These are phyloP conservation scores for Drosophila subquinaria DNA, from an alignment of 2,888 invertebrate species.

Conservation along the genomic window DNA sequence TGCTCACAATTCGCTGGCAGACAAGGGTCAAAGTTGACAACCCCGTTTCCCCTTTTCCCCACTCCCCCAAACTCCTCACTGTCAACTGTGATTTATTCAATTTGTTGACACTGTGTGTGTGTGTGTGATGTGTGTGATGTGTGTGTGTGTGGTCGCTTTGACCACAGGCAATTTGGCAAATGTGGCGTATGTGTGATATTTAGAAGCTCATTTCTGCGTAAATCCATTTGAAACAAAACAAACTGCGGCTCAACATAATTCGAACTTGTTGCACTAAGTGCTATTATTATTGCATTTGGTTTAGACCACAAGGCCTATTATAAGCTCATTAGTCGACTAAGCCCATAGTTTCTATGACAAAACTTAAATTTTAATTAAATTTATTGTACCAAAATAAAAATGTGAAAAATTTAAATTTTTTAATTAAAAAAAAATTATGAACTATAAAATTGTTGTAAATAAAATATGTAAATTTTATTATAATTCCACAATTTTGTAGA, in stretches of 20 bases:
- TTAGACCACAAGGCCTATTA: constrained; percentile 32
- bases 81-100: constrained; percentile 49
- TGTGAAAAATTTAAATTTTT: too few species aligned
- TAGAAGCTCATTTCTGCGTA: constrained; percentile 26
- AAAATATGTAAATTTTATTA: too few species aligned
- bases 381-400: too few species aligned
- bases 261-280: constrained; percentile 51
- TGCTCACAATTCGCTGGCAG: constrained; percentile 33
- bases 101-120: constrained; percentile 21
- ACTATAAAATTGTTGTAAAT: too few species aligned
- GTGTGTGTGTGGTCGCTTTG: constrained; percentile 7
- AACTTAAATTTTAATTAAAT: neutral
- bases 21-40: constrained; percentile 35
- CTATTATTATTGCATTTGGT: constrained; percentile 40
- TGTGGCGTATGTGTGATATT: constrained; percentile 37
- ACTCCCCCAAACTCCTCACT: constrained; percentile 5
- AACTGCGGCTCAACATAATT: constrained; percentile 34
- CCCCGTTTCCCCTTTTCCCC: constrained; percentile 26
- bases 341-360: constrained; percentile 11
- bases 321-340: constrained; percentile 34
- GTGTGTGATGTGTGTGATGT: constrained; percentile 11
- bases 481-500: too few species aligned
- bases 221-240: constrained; percentile 21
- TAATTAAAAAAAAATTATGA: too few species aligned
- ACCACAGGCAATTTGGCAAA: constrained; percentile 47